phyloP scores from a whole-genome alignment of 2,113 vertebrate genomes.

The Eubucco bourcierii region DNA sequence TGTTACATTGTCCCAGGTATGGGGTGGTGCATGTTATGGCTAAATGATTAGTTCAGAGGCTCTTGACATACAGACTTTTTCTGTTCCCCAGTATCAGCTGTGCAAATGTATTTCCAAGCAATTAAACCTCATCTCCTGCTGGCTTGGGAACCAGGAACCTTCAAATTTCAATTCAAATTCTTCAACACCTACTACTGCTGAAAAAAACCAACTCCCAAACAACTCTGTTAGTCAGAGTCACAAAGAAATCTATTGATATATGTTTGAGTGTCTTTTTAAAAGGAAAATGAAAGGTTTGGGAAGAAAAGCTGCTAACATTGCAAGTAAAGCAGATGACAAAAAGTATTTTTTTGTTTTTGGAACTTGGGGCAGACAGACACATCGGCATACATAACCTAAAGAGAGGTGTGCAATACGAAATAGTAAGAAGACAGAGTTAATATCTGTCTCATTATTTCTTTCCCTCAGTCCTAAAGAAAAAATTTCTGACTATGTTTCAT shows the following conservation, averaged over 20 bases:
- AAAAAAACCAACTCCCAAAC: conserved; percentile 20
- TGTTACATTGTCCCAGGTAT: conserved; percentile 71
- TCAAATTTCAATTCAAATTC: conserved; percentile 79
- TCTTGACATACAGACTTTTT: conserved; percentile 76
- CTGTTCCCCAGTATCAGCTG: conserved; percentile 74
- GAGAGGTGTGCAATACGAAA: not conserved
- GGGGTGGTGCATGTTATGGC: conserved; percentile 66
- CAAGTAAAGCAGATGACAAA: conserved; percentile 60
- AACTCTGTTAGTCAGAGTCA: conserved; percentile 64
- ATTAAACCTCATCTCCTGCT: conserved; percentile 80
- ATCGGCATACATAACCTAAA: not conserved
- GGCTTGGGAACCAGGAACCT: conserved; percentile 74
- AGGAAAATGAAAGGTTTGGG: not conserved
- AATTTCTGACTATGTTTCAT: not conserved
- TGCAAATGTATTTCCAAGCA: conserved; percentile 82
- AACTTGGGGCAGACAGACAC: conserved; percentile 18
- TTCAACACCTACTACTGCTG: conserved; percentile 71
- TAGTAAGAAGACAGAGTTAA: not conserved
- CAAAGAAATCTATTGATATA: conserved; percentile 77
- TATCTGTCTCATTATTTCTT: not conserved
- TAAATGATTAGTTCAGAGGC: conserved; percentile 77
- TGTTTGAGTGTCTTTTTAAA: conserved; percentile 56
- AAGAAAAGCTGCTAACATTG: conserved; percentile 39
- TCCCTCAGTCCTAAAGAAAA: not conserved
- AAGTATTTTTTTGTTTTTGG: conserved; percentile 21